Evolutionary conservation across 2,888 invertebrate species (phyloP), one percentile per base, ranked within the genome.

Genomic region (Dusona sp.): DNA sequence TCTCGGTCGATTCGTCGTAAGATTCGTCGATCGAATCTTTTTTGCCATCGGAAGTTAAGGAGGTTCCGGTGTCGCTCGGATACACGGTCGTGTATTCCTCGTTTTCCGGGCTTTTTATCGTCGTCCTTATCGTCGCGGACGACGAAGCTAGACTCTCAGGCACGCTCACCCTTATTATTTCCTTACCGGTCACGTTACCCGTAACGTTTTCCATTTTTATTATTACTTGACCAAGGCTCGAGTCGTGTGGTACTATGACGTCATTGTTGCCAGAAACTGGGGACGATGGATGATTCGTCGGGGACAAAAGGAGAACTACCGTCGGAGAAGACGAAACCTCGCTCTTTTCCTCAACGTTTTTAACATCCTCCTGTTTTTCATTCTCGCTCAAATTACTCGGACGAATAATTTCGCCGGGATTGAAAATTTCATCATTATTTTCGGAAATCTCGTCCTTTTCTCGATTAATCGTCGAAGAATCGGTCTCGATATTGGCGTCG

Each of bases 251-350:
- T 13, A 73, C 22, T 0, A 79, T 25, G 11, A 75, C 61, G 45
- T 87, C 89, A 61, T 36, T 73, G 67, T 51, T 74, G 6, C 87
- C 79, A 0, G 79, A 61, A n/a, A 77, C 25, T 1, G 74, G 42
- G 19, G 78, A 33, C 6, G 83, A 51, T 6, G 91, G 90, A 1
- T 89, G 48, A 33, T 88, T 90, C 11, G 92, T 91, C n/a, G 92
- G 88, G 8, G 92, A 87, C 48, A 91, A 73, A 0, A 91, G 81
- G 1, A 92, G 87, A n/a, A 93, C 90, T 8, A 91, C 61, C 33
- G 90, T 90, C 6, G 92, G 90, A 3, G 91, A 83, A 29, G 92
- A 90, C 2, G 91, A 19, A 45, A 22, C 48, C 73, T 70, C 19
- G 61, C 45, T 22, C 72, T 42, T 73, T 78, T 77, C 16, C 6